Conservation (phyloP, 2,113 vertebrate species). For the human (Homo sapiens) region DNA sequence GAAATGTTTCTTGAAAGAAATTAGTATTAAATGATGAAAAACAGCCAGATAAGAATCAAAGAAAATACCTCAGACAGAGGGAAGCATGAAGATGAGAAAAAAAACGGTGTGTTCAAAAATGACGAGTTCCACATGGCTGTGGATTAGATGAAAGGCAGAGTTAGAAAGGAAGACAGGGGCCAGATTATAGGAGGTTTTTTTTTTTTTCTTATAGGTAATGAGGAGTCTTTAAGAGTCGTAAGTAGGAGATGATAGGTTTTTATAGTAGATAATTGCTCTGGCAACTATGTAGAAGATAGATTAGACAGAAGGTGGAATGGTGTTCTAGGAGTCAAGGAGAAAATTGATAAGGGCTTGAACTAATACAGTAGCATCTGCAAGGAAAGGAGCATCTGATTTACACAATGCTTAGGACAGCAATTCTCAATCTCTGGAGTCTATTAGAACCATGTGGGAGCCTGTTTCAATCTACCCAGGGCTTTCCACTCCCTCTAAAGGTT, state of each 20-base stretch:
- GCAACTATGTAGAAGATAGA: not conserved
- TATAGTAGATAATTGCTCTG: not conserved
- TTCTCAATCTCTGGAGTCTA: not conserved
- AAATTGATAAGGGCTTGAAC: not conserved
- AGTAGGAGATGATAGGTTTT: conserved; percentile 8
- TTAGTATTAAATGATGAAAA: not conserved
- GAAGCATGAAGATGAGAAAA: not conserved
- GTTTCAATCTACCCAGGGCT: not conserved
- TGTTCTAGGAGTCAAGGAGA: not conserved
- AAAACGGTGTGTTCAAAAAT: not conserved
- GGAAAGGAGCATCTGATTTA: not conserved
- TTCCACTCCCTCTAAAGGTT: not conserved
- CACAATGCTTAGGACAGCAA: not conserved
- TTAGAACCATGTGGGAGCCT: not conserved
- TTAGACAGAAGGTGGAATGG: not conserved
- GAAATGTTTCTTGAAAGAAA: not conserved
- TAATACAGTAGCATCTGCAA: not conserved
- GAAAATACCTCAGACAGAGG: not conserved
- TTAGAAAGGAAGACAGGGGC: not conserved
- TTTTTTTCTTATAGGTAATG: not conserved
- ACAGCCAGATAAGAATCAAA: not conserved
- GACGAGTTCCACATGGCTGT: not conserved
- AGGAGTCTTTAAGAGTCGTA: not conserved
- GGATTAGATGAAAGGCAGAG: not conserved
- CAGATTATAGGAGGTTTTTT: not conserved